These are phyloP conservation scores for Ciconia stormi DNA, from an alignment of 2,113 vertebrate genomes.

Conservation along the genomic window DNA sequence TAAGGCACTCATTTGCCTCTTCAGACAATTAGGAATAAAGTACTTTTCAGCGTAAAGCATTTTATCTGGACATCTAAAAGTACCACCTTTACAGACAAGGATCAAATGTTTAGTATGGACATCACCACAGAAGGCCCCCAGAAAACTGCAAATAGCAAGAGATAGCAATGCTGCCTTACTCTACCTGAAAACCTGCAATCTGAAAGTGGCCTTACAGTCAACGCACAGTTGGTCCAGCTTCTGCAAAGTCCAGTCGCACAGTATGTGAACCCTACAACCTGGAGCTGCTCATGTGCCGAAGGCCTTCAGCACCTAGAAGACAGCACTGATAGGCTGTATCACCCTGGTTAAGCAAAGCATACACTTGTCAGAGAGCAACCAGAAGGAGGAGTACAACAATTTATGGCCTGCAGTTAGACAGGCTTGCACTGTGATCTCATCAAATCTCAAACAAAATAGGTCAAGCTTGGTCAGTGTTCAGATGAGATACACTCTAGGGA, in stretches of 20 bases:
- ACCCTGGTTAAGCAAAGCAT: neutral
- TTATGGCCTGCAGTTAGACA: conserved; percentile 47
- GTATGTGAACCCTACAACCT: neutral
- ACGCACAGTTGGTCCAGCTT: neutral
- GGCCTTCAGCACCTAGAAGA: neutral
- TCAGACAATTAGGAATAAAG: neutral
- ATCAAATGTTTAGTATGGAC: neutral
- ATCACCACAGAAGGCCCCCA: neutral
- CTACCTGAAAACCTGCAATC: neutral
- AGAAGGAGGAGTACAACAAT: conserved; percentile 31
- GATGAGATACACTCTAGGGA: conserved; percentile 17
- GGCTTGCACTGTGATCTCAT: conserved; percentile 52
- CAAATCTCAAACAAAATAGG: conserved; percentile 39
- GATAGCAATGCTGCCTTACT: neutral
- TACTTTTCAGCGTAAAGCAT: neutral
- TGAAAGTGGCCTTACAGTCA: neutral
- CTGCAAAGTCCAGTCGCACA: neutral
- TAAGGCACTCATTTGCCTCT: neutral
- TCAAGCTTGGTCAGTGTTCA: conserved; percentile 14
- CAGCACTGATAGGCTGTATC: neutral
- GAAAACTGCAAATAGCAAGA: neutral
- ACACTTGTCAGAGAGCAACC: neutral
- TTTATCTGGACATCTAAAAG: neutral
- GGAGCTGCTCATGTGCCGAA: neutral
- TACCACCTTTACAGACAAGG: neutral